A percentile compares a stretch with the other conserved stretches of the same genome.
Conservation (phyloP, 2,888 invertebrate species). For the Cyaniris semiargus region DNA sequence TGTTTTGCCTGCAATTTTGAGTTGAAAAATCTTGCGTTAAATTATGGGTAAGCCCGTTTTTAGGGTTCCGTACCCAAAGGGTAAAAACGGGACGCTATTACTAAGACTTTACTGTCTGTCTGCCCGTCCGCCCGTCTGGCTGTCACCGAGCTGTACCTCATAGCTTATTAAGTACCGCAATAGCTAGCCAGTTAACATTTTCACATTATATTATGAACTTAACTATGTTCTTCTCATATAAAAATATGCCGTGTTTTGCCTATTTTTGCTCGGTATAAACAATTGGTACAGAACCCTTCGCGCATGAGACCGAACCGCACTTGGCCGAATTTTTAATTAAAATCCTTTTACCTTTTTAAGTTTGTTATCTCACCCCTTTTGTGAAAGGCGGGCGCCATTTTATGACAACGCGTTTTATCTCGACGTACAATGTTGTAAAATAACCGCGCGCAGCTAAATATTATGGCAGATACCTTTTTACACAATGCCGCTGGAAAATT, state of each 20-base stretch:
- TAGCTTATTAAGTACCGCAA: no score
- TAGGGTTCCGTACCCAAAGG: background rate
- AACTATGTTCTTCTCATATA: no score
- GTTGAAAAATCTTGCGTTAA: background rate
- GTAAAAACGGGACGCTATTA: background rate
- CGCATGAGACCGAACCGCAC: background rate
- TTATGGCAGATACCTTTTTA: background rate
- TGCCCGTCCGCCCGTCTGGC: background rate
- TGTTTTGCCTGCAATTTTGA: background rate
- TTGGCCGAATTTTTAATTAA: slow-evolving; percentile 2
- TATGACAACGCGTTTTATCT: slow-evolving; percentile 17
- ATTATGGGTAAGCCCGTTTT: background rate
- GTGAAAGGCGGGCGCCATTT: background rate
- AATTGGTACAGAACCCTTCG: background rate
- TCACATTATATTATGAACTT: no score
- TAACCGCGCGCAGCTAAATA: background rate
- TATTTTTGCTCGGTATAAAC: background rate
- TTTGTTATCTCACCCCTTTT: slow-evolving; percentile 7
- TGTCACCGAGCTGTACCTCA: no score
- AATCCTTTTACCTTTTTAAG: slow-evolving; percentile 3
- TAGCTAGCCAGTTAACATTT: no score
- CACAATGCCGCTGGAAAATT: background rate
- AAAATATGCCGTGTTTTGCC: no score
- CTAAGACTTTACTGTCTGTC: background rate
- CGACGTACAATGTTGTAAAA: slow-evolving; percentile 1